Base-by-base conservation (phyloP, 2,797 vertebrate genomes). In the Heteromormyrus szaboi region DNA sequence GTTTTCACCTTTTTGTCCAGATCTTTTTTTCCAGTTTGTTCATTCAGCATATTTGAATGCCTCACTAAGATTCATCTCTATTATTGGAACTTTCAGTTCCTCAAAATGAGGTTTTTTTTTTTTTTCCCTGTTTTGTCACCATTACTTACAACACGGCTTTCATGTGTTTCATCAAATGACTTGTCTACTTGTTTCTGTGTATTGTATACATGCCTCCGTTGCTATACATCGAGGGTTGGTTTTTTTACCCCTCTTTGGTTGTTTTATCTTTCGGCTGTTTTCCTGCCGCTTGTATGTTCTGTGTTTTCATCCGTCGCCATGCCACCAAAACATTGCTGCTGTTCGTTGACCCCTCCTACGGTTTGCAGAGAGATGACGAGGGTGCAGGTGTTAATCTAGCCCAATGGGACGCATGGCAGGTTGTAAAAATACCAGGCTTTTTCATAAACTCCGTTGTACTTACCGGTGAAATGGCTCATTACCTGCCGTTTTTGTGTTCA, bases 391-490 rank as follows among this genome's bases (percentile, higher is more conserved):
- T 54, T 86, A n/a, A n/a, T 62, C 53, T n/a, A 62, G 14, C 54
- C 51, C 53, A 44, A 19, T 86, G 37, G 29, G 1, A n/a, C 6
- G 9, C 33, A 44, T 6, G 53, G 85, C 53, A 56, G 51, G 65
- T 14, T 59, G 53, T 86, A 9, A 44, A n/a, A n/a, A 44, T 65
- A 0, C 9, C 14, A 65, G 86, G 41, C 29, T 87, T 59, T 22
- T 59, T 62, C 29, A 4, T 33, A 46, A 46, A 29, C 85, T 62
- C 53, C 12, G 56, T 56, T 59, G 54, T 62, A n/a, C 54, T 22
- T 86, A 86, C 51, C 7, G 7, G 51, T 6, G 33, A 59, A 86
- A 54, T 86, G 51, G 12, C 85, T 86, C 51, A 85, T 86, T 86
- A 86, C n/a, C 53, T 11, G 54, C 51, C 9, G 1, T 53, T 44